Base-by-base conservation (phyloP, 1,140 invertebrate genomes). In the Chlorops oryzae region DNA sequence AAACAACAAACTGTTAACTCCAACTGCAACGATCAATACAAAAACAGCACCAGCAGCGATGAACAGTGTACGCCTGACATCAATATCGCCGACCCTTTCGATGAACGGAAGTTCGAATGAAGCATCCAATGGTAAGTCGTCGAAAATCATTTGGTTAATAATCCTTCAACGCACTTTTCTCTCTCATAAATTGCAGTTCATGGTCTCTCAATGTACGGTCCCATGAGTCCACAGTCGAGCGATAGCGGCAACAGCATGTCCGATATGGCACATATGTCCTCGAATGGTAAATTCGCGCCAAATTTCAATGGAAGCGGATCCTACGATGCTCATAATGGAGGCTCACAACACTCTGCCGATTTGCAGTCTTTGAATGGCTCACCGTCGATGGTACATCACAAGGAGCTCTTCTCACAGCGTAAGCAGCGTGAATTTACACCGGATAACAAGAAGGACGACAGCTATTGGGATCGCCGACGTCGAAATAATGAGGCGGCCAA, bases 401-500 rank as follows among this genome's bases (percentile, higher is more conserved):
- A 72, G 43, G 69, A 72, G 42, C 57, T 72, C 34, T 72, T 72
- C 51, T 67, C 69, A n/a, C 90, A 92, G 60, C 80, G 94, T 47
- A 96, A 96, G 64, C 92, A 96, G 66, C 79, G 94, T 2, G 93
- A 96, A 66, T 97, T 97, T 72, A 96, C 96, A 44, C 94, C 94
- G 0, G 94, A 97, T 62, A 92, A 86, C 70, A 95, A 94, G 64
- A 98, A 98, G 71, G 94, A 98, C 63, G 90, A 96, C 58, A 90
- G 87, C 59, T 98, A 98, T 74, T 98, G 95, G 95, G 93, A 97
- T 73, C 80, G 94, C 23, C 79, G 95, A 34, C 78, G 92, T 34
- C 81, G 93, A 24, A 98, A 98, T 74, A 98, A 98, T 73, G 94
- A 97, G 72, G 90, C 95, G 1, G 95, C 92, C 22, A 92, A 95